These are phyloP conservation scores for Anthoptus insignis DNA, from an alignment of 2,888 invertebrate genomes.

Conservation along the genomic window DNA sequence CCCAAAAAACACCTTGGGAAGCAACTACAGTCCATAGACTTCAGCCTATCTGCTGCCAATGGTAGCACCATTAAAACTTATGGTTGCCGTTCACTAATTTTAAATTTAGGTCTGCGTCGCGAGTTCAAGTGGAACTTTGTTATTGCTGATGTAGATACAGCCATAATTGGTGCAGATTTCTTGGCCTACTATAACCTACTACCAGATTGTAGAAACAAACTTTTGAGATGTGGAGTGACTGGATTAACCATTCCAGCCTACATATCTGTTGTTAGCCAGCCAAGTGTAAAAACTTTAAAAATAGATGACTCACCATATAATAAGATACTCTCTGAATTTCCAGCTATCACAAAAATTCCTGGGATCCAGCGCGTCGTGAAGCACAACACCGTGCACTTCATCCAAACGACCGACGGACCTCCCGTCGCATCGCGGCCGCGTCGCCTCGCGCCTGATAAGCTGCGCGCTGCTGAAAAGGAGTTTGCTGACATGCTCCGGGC, in stretches of 20 bases:
- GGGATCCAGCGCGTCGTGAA: slow-evolving; percentile 17
- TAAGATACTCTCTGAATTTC: slow-evolving; percentile 27
- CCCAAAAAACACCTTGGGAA: neutral
- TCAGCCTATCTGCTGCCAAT: slow-evolving; percentile 41
- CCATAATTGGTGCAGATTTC: slow-evolving; percentile 42
- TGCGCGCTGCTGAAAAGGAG: slow-evolving; percentile 44
- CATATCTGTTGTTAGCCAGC: neutral
- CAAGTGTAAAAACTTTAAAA: neutral
- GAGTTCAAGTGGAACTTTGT: slow-evolving; percentile 37
- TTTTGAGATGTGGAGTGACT: slow-evolving; percentile 25
- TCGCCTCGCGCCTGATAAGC: slow-evolving; percentile 49
- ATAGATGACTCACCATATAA: slow-evolving; percentile 6
- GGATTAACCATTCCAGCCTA: slow-evolving; percentile 1
- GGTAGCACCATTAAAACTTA: slow-evolving; percentile 42
- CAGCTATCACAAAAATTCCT: slow-evolving; percentile 19
- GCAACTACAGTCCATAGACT: slow-evolving; percentile 14
- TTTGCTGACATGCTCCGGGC: slow-evolving; percentile 48
- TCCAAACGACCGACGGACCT: slow-evolving; percentile 44
- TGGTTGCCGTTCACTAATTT: slow-evolving; percentile 33
- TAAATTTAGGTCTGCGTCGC: slow-evolving; percentile 35
- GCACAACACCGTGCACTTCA: slow-evolving; percentile 42
- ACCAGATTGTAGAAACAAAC: slow-evolving; percentile 33
- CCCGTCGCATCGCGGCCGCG: slow-evolving; percentile 46
- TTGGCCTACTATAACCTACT: slow-evolving; percentile 37
- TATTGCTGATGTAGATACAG: slow-evolving; percentile 37